Evolutionary conservation across 2,797 vertebrate species (phyloP).

Genomic region (Loriculus beryllinus): DNA sequence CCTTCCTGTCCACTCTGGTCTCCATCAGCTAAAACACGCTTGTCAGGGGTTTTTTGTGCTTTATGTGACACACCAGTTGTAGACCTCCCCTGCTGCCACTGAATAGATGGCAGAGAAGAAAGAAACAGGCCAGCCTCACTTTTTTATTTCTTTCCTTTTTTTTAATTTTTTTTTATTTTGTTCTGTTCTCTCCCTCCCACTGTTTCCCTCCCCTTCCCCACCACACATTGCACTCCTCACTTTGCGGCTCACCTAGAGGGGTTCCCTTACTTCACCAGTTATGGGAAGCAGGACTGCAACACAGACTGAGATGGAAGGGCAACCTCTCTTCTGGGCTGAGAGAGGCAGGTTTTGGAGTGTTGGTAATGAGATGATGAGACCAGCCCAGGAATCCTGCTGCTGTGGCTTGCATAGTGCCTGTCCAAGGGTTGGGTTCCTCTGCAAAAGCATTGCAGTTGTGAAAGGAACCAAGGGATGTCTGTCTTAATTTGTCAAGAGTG

Average conservation of each 20-base stretch:
- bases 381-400: not conserved
- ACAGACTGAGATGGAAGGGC: not conserved
- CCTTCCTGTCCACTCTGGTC: slow-evolving; percentile 54
- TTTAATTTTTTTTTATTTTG: not conserved
- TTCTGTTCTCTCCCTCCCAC: not conserved
- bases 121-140: not conserved
- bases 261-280: not conserved
- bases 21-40: slow-evolving; percentile 37
- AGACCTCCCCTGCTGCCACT: slow-evolving; percentile 50
- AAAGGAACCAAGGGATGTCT: not conserved
- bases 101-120: slow-evolving; percentile 31
- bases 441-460: not conserved
- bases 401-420: not conserved
- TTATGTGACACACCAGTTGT: slow-evolving; percentile 49
- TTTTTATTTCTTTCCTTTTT: not conserved
- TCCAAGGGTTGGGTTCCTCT: rapidly evolving
- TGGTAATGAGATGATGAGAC: not conserved
- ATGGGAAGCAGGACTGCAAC: not conserved
- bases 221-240: rapidly evolving
- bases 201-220: not conserved
- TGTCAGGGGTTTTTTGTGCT: slow-evolving; percentile 42
- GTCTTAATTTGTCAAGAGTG: not conserved
- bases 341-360: not conserved
- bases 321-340: not conserved
- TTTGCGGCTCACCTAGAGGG: not conserved